Percentiles rank a stretch among this genome's conserved stretches.
Evolutionary conservation across 2,797 vertebrate species (phyloP).

Genomic region (Argyrosomus regius): DNA sequence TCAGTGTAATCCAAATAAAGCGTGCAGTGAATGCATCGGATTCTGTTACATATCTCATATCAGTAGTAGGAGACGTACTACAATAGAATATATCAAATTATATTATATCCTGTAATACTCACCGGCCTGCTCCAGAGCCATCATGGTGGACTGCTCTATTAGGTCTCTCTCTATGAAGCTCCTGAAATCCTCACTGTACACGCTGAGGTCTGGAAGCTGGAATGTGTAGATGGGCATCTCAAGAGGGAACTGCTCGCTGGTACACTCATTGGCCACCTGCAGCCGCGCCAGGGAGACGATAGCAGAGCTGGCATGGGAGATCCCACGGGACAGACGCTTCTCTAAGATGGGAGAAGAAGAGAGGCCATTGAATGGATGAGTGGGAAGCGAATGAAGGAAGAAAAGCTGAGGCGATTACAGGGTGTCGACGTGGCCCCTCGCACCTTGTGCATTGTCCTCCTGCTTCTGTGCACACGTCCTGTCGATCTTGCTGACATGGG

Average conservation of each 20-base stretch:
- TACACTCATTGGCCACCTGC: conserved; percentile 95
- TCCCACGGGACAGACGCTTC: conserved; percentile 97
- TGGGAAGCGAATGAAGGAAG: not conserved
- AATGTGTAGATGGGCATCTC: conserved; percentile 99
- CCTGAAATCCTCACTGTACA: conserved; percentile 98
- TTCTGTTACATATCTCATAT: conserved; percentile 33
- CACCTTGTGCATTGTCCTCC: conserved; percentile 96
- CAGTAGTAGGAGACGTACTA: conserved; percentile 11
- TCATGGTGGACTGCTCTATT: conserved; percentile 98
- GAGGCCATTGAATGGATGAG: not conserved
- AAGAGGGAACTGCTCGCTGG: conserved; percentile 94
- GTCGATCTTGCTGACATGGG: conserved; percentile 90
- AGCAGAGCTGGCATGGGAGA: conserved; percentile 98
- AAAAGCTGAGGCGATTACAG: not conserved
- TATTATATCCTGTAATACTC: conserved; percentile 46
- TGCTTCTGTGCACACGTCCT: conserved; percentile 90
- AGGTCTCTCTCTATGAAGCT: conserved; percentile 97
- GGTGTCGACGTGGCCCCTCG: not conserved
- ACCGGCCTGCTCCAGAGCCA: conserved; percentile 98
- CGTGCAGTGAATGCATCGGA: not conserved
- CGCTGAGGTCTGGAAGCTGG: conserved; percentile 97
- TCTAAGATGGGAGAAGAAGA: conserved; percentile 80
- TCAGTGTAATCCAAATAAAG: conserved; percentile 23
- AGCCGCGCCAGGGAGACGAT: conserved; percentile 97
- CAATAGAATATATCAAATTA: not conserved